Evolutionary conservation across 2,888 invertebrate species (phyloP).

Genomic region (Parnassius glacialis): DNA sequence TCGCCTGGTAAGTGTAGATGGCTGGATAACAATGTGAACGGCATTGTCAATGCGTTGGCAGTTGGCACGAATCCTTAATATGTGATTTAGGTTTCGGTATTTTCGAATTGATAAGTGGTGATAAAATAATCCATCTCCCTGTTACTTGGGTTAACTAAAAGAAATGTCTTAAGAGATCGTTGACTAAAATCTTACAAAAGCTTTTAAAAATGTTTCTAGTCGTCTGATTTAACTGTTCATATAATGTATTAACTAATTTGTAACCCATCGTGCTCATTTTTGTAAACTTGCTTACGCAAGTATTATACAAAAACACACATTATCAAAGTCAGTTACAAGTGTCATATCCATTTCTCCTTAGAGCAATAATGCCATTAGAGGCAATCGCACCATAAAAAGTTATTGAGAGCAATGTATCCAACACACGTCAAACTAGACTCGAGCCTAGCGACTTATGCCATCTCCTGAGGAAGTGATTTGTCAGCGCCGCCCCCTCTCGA

Average conservation of each 20-base stretch:
- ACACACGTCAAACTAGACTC: slow-evolving; percentile 65
- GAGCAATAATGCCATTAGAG: slow-evolving; percentile 20
- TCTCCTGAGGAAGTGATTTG: slow-evolving; percentile 80
- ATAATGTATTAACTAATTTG: neutral
- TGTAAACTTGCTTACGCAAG: slow-evolving; percentile 4
- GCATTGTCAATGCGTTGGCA: too few species aligned
- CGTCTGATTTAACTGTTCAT: too few species aligned
- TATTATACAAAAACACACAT: slow-evolving; percentile 9
- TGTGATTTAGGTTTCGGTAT: too few species aligned
- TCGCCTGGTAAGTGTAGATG: too few species aligned
- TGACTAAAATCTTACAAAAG: too few species aligned
- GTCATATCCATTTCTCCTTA: slow-evolving; percentile 25
- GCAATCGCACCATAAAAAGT: slow-evolving; percentile 44
- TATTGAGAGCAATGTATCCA: slow-evolving; percentile 45
- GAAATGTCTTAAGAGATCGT: too few species aligned
- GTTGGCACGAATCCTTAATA: too few species aligned
- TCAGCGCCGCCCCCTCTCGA: slow-evolving; percentile 81
- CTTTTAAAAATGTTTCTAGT: too few species aligned
- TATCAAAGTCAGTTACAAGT: slow-evolving; percentile 2
- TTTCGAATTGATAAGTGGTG: too few species aligned
- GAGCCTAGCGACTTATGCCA: slow-evolving; percentile 71
- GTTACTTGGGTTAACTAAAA: too few species aligned
- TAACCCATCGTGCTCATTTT: neutral
- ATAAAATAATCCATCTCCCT: too few species aligned
- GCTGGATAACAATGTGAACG: too few species aligned